phyloP scores from a whole-genome alignment of 2,113 vertebrate species.

The Peucedramus taeniatus region DNA sequence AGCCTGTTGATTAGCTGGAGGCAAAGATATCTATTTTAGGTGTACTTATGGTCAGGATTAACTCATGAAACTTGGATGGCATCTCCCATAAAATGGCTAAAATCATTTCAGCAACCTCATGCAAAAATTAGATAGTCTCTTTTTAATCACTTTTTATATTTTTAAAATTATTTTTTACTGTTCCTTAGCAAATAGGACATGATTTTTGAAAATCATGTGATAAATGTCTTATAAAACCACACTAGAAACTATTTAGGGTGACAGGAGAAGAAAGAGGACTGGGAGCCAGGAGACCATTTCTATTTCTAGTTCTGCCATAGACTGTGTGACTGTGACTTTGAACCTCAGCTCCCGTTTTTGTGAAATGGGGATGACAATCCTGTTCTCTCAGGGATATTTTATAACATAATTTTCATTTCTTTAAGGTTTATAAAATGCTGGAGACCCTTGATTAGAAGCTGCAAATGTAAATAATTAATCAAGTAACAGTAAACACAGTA shows the following conservation, averaged over 20 bases:
- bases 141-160: not conserved
- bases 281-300: constrained; percentile 58
- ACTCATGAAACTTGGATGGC: constrained; percentile 8
- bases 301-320: constrained; percentile 53
- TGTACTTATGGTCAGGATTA: constrained; percentile 42
- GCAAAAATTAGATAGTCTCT: not conserved
- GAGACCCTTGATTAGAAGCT: not conserved
- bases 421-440: not conserved
- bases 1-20: constrained; percentile 57
- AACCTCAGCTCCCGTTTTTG: not conserved
- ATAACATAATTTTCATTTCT: not conserved
- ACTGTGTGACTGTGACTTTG: constrained; percentile 33
- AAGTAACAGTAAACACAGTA: not conserved
- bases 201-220: constrained; percentile 5
- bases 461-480: not conserved
- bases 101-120: not conserved
- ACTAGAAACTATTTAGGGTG: constrained; percentile 50
- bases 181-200: constrained; percentile 1
- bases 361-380: constrained; percentile 1
- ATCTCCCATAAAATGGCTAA: not conserved
- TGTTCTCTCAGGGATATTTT: not conserved
- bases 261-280: constrained; percentile 45
- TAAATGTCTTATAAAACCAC: constrained; percentile 36
- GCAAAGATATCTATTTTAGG: constrained; percentile 51
- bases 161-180: not conserved